Conservation (phyloP, 2,113 vertebrate species). For the Chunga burmeisteri region DNA sequence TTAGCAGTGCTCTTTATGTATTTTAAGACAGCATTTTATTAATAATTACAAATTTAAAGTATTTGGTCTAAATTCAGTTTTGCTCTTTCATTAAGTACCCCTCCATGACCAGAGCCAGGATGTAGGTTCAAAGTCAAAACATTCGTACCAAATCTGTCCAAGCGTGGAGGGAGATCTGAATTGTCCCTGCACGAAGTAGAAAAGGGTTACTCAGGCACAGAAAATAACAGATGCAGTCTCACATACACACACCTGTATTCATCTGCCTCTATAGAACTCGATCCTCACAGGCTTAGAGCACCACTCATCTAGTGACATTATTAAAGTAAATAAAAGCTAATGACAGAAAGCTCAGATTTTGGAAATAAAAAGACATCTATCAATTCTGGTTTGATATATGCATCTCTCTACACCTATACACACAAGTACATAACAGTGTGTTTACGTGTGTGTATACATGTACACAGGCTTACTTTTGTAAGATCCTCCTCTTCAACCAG, state of each 20-base stretch:
- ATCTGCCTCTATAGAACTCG: background rate
- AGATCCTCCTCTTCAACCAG: background rate
- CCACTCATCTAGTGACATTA: background rate
- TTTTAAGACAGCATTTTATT: background rate
- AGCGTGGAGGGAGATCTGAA: background rate
- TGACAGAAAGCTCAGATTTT: background rate
- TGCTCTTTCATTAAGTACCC: background rate
- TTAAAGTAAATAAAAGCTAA: background rate
- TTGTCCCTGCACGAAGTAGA: background rate
- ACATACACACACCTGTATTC: background rate
- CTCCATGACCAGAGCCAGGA: background rate
- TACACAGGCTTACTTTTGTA: accelerated
- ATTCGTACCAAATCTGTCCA: background rate
- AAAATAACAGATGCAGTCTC: background rate
- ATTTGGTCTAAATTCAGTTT: background rate
- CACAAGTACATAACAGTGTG: accelerated
- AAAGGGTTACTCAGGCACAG: background rate
- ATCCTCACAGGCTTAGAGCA: background rate
- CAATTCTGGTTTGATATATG: background rate
- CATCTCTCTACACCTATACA: background rate
- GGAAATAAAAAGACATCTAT: background rate
- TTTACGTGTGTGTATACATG: accelerated
- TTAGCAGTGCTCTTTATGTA: background rate
- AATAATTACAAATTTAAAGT: background rate
- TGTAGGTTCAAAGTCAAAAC: background rate